A percentile compares a stretch with the other conserved stretches of the same genome.
phyloP scores from a whole-genome alignment of 2,113 vertebrate species.

The Bothrops jararaca region DNA sequence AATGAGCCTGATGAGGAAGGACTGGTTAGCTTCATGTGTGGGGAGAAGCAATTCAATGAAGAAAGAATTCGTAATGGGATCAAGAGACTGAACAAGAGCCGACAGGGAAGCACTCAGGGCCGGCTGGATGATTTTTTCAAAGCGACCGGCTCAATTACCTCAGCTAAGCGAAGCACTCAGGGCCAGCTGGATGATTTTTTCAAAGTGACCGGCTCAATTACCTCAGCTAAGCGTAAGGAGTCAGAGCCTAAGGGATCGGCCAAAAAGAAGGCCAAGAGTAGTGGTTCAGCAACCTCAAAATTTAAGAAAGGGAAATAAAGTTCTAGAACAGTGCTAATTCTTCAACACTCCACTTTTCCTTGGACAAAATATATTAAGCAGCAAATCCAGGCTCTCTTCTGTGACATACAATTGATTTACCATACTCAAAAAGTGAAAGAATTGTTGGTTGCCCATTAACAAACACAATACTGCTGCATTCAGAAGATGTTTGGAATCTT shows the following conservation, averaged over 20 bases:
- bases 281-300: constrained; percentile 64
- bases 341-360: not conserved
- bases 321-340: accelerated
- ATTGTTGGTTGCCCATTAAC: not conserved
- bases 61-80: constrained; percentile 87
- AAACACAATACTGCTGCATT: not conserved
- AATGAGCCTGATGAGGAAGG: constrained; percentile 82
- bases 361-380: not conserved
- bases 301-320: constrained; percentile 79
- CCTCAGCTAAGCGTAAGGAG: constrained; percentile 88
- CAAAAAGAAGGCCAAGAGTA: constrained; percentile 88
- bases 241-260: constrained; percentile 80
- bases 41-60: constrained; percentile 94
- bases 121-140: constrained; percentile 94
- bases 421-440: not conserved
- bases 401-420: not conserved
- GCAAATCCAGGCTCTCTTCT: not conserved
- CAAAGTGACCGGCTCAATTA: constrained; percentile 90
- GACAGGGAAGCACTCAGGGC: constrained; percentile 94
- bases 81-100: constrained; percentile 85
- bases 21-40: constrained; percentile 86
- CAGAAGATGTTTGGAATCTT: not conserved
- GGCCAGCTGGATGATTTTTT: constrained; percentile 94
- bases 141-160: constrained; percentile 90
- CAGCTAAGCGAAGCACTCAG: constrained; percentile 94